Evolutionary conservation across 2,797 vertebrate species (phyloP), one percentile per base, ranked within the genome.

Genomic region (Myotis pilosus): DNA sequence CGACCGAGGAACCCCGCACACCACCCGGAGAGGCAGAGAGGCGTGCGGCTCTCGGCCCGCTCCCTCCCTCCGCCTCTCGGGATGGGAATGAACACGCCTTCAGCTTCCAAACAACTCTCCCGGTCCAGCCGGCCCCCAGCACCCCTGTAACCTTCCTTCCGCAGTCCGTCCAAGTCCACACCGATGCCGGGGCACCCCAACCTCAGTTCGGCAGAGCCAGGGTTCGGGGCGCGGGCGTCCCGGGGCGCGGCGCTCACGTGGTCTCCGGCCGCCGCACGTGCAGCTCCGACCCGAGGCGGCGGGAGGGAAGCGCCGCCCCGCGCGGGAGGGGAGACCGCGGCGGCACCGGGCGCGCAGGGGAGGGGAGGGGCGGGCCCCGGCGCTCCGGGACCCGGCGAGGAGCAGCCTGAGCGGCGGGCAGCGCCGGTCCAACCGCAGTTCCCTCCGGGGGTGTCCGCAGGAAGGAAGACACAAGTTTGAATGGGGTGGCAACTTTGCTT

Each of bases 171-270:
- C 13, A 23, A 76, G 74, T 85, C 30, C 74, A 19, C 76, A 20
- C 44, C 2, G 49, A 76, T 11, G 11, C 30, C 23, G 4, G 51
- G 57, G 44, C 81, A 83, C 85, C 66, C 47, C 25, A 0, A 41
- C 47, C 44, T 33, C 95, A 5, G 1, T 8, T 13, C 28, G 5
- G 23, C 25, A n/a, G 62, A 36, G 66, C 12, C 1, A 4, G 36
- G 60, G 49, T 13, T n/a, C 30, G 2, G 64, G 55, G 13, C 16
- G 33, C 66, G 0, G 49, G 64, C 51, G 10, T 4, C 51, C 60
- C 0, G 23, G 44, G 10, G 25, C 53, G 74, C 89, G 19, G 68
- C 62, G 44, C 85, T 93, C 91, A 95, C 84, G 44, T 87, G 96
- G 82, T 71, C 6, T 8, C 36, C 4, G 20, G 25, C 5, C 16